Base-by-base conservation (phyloP, 1,140 invertebrate genomes). In the Homalodisca vitripennis region DNA sequence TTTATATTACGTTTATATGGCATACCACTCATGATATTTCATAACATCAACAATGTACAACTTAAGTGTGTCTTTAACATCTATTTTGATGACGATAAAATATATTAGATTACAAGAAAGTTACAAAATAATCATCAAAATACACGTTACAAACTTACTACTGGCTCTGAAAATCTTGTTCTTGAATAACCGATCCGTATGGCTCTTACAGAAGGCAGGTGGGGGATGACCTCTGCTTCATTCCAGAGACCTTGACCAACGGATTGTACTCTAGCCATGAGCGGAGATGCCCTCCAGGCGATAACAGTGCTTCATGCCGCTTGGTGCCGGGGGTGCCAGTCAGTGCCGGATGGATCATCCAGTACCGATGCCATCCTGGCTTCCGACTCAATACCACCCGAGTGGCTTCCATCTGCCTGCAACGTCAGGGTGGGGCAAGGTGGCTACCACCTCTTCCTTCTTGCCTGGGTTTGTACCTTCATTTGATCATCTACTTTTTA, bases 401-500 rank as follows among this genome's bases (percentile, higher is more conserved):
- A 22, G 12, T 22, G 12, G 48, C 20, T 6, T 53, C 48, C 20
- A 22, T 53, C 48, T 53, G 48, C 22, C 6, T 53, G 12, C 34
- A 41, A 10, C 34, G 17, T 6, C 34, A 17, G 6, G 34, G 34
- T 6, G 20, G 20, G 12, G 48, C 12, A 6, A 22, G 20, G 3
- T 53, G 48, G 48, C 12, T 22, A 22, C 48, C 48, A 17, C 48
- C 48, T 53, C 48, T 53, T 3, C 48, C 48, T 53, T 53, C 20
- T 22, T 53, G 48, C 20, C 12, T 14, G 20, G 48, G 48, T 53
- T n/a, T n/a, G n/a, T n/a, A n/a, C n/a, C n/a, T n/a, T n/a, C n/a
- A n/a, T n/a, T n/a, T n/a, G n/a, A n/a, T n/a, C n/a, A n/a, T n/a
- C n/a, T n/a, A n/a, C n/a, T n/a, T n/a, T n/a, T n/a, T n/a, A n/a